Evolutionary conservation across 2,888 invertebrate species (phyloP), one percentile per base, ranked within the genome.

Genomic region (Hyalella azteca): DNA sequence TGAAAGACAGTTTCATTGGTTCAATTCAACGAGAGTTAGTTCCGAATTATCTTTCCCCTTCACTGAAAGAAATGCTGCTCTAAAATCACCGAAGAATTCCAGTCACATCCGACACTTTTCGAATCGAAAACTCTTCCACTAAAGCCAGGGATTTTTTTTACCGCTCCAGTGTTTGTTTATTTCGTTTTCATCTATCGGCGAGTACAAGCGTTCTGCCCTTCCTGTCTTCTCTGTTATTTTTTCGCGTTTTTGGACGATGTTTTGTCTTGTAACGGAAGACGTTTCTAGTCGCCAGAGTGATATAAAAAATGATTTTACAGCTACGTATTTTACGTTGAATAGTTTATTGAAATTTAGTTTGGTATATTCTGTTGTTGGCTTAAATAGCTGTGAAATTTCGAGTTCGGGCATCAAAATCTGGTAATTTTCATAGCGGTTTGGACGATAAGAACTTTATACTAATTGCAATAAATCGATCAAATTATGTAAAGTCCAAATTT

Each of bases 71-170:
- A 54, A 54, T 22, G 5, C 54, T 26, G 39, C 19, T 36, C 36
- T 22, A 15, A 36, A 66, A 66, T 66, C 36, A 66, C 36, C 36
- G 29, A 32, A 66, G 66, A 66, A 66, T 66, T 66, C 66, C 66
- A 66, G 66, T 66, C 66, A 66, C 66, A 66, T 66, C 66, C 66
- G 66, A 15, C 66, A 36, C 66, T 66, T 66, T 19, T 36, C 36
- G 36, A 66, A 36, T 36, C 36, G 36, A 66, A 36, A 36, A 32
- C 36, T 36, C 36, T 36, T 36, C 66, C 66, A 36, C 36, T 36
- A 66, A 66, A 66, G 66, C 66, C 19, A 36, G 39, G 36, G 66
- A 15, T n/a, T 36, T 66, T 66, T 66, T 66, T 29, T n/a, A 19
- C 66, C 32, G 36, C 39, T 66, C 66, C 19, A 32, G 32, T 66